Base-by-base conservation (phyloP, 2,888 invertebrate genomes). In the Pollenia amentaria region DNA sequence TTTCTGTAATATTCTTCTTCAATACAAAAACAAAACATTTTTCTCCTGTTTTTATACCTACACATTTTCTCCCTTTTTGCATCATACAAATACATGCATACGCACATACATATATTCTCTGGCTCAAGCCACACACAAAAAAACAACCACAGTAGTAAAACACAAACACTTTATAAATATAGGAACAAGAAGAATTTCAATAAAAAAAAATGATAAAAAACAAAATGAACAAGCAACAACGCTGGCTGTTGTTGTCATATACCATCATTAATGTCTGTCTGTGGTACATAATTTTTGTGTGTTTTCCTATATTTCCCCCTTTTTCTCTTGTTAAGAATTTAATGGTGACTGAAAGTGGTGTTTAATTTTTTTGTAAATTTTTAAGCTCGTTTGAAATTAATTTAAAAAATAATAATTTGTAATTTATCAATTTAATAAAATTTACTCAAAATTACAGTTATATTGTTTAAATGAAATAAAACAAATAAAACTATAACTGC, bases 321-420 rank as follows among this genome's bases (percentile, higher is more conserved):
- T 44, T 72, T 82, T 76, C 38, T 69, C 38, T 69, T 65, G 10
- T 65, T 81, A 16, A 76, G 72, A 76, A 76, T 77, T 77, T 64
- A 70, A 72, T 81, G 72, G 72, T 67, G 73, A 67, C 72, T 78
- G 64, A 64, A 57, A 69, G n/a, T 48, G 48, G 42, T 55, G 44
- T 48, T 55, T 64, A 21, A 57, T 46, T 44, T 60, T n/a, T 42
- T 48, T 62, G 18, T 65, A 29, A 46, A 40, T 9, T 55, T 78
- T 72, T 57, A 18, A 65, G 18, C 11, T 64, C 16, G 46, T 65
- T 64, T 76, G 55, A 11, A n/a, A 53, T 57, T 70, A 81, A 76
- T 42, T 60, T 57, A 82, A 55, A 46, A 55, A 29, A n/a, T 42
- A 46, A 16, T 6, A 29, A 21, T 14, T 62, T 64, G 4, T 18